Evolutionary conservation across 1,140 invertebrate genomes (phyloP).

Genomic region (Atta colombica): DNA sequence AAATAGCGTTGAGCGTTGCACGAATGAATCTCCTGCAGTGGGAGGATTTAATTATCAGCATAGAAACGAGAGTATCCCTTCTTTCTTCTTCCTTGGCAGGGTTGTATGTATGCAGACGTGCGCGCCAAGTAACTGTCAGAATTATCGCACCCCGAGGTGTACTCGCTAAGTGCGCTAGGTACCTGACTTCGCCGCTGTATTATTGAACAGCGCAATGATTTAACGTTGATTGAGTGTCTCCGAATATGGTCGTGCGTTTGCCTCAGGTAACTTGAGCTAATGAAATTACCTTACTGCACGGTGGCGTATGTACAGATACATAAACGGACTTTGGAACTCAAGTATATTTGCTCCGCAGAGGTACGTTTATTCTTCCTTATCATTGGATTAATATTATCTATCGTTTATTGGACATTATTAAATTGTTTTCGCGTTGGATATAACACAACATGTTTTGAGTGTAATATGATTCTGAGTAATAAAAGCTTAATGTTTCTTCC

Average conservation of each 20-base stretch:
- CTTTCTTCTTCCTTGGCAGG: not conserved
- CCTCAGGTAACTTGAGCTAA: constrained; percentile 51
- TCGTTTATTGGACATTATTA: constrained; percentile 37
- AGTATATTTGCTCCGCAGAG: constrained; percentile 16
- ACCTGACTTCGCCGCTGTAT: constrained; percentile 39
- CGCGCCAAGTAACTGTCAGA: constrained; percentile 59
- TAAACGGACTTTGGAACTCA: constrained; percentile 24
- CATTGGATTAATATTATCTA: constrained; percentile 12
- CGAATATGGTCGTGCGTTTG: constrained; percentile 68
- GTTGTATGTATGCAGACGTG: constrained; percentile 18
- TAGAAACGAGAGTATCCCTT: constrained; percentile 33
- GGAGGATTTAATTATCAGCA: constrained; percentile 57
- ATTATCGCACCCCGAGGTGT: constrained; percentile 69
- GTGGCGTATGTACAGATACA: not conserved
- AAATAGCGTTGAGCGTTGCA: constrained; percentile 44
- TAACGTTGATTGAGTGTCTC: constrained; percentile 77
- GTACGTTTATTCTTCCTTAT: constrained; percentile 18
- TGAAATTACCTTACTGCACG: constrained; percentile 65
- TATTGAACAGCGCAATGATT: constrained; percentile 66
- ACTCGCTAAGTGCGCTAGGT: constrained; percentile 29
- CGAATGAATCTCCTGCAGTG: constrained; percentile 39
- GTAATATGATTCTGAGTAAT: not conserved
- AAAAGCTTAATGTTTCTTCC: not conserved
- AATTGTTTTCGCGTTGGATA: not conserved
- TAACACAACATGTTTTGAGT: constrained; percentile 27